Percentiles rank a stretch among this genome's conserved stretches.
These are phyloP conservation scores for Lymantria dispar DNA, from an alignment of 2,888 invertebrate genomes.

Conservation along the genomic window DNA sequence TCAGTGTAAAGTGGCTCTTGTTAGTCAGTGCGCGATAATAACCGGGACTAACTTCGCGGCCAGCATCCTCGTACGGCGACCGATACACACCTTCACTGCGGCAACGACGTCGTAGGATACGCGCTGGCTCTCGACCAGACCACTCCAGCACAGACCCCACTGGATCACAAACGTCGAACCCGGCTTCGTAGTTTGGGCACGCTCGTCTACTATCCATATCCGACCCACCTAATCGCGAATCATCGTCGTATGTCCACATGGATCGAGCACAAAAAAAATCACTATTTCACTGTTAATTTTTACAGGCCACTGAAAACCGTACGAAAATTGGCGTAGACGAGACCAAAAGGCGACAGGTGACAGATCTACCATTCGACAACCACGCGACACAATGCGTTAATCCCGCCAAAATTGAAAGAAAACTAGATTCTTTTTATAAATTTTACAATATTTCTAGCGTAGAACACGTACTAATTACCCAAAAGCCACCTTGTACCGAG, in stretches of 20 bases:
- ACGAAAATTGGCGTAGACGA: conserved; percentile 57
- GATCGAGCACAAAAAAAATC: conserved; percentile 59
- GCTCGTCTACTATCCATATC: conserved; percentile 76
- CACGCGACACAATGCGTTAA: conserved; percentile 43
- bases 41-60: conserved; percentile 51
- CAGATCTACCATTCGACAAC: conserved; percentile 65
- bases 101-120: conserved; percentile 73
- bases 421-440: conserved; percentile 49
- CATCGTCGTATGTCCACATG: conserved; percentile 73
- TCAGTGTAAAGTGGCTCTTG: conserved; percentile 70
- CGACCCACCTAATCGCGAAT: conserved; percentile 56
- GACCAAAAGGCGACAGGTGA: conserved; percentile 65
- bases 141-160: conserved; percentile 68
- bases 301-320: conserved; percentile 61
- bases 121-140: conserved; percentile 64
- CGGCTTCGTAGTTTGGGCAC: conserved; percentile 74
- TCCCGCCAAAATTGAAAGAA: conserved; percentile 77
- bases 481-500: conserved; percentile 19
- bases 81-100: conserved; percentile 77
- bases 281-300: conserved; percentile 74
- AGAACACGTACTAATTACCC: conserved; percentile 13
- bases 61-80: conserved; percentile 75
- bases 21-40: conserved; percentile 54
- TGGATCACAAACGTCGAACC: conserved; percentile 73
- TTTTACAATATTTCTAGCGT: conserved; percentile 29